These are phyloP conservation scores for Tortricodes alternella DNA, from an alignment of 2,888 invertebrate species.

Conservation along the genomic window DNA sequence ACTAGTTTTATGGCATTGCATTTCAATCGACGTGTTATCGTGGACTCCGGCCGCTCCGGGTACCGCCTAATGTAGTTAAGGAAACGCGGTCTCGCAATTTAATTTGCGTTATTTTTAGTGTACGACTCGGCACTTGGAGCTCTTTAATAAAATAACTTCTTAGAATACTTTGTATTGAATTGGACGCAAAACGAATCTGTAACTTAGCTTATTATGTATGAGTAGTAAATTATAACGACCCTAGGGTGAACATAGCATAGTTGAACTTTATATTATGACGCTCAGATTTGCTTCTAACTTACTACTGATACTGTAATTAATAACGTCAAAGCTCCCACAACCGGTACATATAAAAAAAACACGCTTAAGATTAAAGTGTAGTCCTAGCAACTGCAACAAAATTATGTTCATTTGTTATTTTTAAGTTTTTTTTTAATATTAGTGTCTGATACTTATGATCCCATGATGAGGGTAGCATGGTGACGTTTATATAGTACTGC, in stretches of 20 bases:
- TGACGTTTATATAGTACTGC: slow-evolving; percentile 49
- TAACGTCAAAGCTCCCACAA: slow-evolving; percentile 59
- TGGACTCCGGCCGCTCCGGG: slow-evolving; percentile 38
- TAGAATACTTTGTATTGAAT: slow-evolving; percentile 26
- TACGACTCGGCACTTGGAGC: slow-evolving; percentile 60
- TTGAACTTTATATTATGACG: slow-evolving; percentile 33
- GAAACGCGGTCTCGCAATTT: slow-evolving; percentile 43
- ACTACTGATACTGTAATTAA: slow-evolving; percentile 47
- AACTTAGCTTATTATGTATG: slow-evolving; percentile 27
- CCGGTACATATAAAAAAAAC: slow-evolving; percentile 50
- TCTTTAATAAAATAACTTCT: slow-evolving; percentile 53
- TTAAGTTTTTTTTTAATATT: slow-evolving; percentile 7
- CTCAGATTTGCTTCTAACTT: slow-evolving; percentile 42
- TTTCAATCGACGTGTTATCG: slow-evolving; percentile 62
- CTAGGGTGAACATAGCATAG: slow-evolving; percentile 36
- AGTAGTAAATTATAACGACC: slow-evolving; percentile 39
- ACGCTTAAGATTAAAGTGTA: slow-evolving; percentile 57
- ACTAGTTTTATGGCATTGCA: slow-evolving; percentile 69
- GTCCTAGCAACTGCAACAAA: slow-evolving; percentile 22
- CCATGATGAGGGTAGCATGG: slow-evolving; percentile 42
- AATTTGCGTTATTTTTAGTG: slow-evolving; percentile 47
- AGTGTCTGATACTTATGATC: slow-evolving; percentile 2
- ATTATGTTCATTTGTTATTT: slow-evolving; percentile 28
- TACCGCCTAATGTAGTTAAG: slow-evolving; percentile 33
- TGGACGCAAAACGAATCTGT: slow-evolving; percentile 22